Base-by-base conservation (phyloP, 2,113 vertebrate species). In the Sander lucioperca region DNA sequence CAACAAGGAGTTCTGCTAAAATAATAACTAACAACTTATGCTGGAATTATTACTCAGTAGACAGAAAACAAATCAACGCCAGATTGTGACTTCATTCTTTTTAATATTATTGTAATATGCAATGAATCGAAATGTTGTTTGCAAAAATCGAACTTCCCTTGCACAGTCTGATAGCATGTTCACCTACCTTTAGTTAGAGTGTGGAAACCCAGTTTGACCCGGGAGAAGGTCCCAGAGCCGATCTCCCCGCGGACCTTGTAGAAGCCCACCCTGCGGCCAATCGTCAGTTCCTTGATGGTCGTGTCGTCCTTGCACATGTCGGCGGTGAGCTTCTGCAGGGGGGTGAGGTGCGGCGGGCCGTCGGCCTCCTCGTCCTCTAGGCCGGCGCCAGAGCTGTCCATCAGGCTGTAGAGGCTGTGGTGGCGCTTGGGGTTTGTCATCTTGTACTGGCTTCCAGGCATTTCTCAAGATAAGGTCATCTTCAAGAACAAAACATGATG, bases 201-300 rank as follows among this genome's bases (percentile, higher is more conserved):
- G 69, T 99, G 97, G 88, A 98, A 95, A 56, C 96, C 98, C 78
- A 99, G 93, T 88, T 98, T 99, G 92, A 99, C 98, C 85, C 97
- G 96, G 5, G 98, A 99, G 82, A 99, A 99, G 91, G 97, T 98
- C 25, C 98, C 98, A 5, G 91, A 96, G 75, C 98, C 98, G 10
- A 99, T 99, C 89, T 99, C 96, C 39, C 97, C 97, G 5, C 96
- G 96, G 83, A 99, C 91, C 77, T 96, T 96, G 91, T 99, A 99
- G 95, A 99, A 97, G 69, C 98, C 97, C 51, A 99, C 95, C 71
- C 98, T 96, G 79, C 97, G 97, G 30, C 97, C 98, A 23, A 97
- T 90, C 0, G 96, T 95, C 94, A 99, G 93, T 93, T 99, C 97
- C 90, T 96, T 97, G 84, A 97, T 95, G 82, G 95, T 96, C 82